Evolutionary conservation across 2,797 vertebrate species (phyloP), one percentile per base, ranked within the genome.

Genomic region (Ctenopoma kingsleyae): DNA sequence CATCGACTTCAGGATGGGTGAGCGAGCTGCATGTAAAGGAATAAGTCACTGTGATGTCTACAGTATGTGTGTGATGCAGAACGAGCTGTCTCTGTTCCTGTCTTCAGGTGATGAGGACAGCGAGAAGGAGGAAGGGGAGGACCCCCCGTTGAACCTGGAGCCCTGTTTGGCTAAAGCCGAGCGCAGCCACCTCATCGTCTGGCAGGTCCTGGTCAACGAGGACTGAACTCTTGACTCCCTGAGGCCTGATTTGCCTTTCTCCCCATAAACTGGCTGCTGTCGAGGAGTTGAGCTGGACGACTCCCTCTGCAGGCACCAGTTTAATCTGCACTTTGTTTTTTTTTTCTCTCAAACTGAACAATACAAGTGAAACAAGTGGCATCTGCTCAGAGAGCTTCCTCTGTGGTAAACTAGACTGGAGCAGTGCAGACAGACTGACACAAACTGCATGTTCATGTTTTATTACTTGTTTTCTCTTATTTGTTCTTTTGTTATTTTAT

Each of bases 1-100:
- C 92, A 99, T 99, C 17, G 98, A 99, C 94, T 99, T 99, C 90
- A 95, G 98, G 57, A 99, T 99, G 97, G 98, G 98, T 99, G 92
- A 93, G 97, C 73, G 32, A 6, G 9, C 35, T 0, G 4, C n/a
- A 9, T 5, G 15, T 1, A 0, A 17, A 0, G 2, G 56, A 19
- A 23, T 0, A 23, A 16, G 0, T 2, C 9, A 2, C 0, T 2
- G 8, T 13, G 1, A 40, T 4, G 16, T 0, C 5, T 8, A 0
- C 23, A 1, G 36, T 0, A 6, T 32, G 30, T 32, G 30, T 32
- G 30, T 32, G 49, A 3, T n/a, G 7, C 2, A 2, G 23, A 19
- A 16, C n/a, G 2, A 22, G 13, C 19, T 1, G 5, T 59, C n/a
- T 67, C 11, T 66, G 11, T 50, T 10, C 53, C 0, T 47, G 23